phyloP scores from a whole-genome alignment of 2,113 vertebrate species.

The Phoxinus phoxinus region DNA sequence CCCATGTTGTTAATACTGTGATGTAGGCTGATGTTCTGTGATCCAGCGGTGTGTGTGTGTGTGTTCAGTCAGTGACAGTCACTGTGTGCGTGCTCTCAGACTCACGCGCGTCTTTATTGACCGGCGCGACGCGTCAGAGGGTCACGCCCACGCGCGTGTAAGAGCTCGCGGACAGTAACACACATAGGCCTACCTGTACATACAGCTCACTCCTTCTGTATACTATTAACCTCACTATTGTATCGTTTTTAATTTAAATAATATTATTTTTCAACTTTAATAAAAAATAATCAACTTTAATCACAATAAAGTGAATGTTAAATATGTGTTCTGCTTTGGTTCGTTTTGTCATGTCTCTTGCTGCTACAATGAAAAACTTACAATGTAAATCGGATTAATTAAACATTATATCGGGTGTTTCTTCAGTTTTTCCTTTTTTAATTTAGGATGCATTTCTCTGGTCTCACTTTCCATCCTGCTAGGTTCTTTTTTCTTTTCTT shows the following conservation, averaged over 20 bases:
- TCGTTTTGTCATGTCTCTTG: neutral
- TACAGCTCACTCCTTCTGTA: neutral
- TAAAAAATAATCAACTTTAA: too few relatives aligned
- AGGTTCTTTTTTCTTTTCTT: neutral
- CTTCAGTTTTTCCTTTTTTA: neutral
- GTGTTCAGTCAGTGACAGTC: neutral
- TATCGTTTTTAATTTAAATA: neutral
- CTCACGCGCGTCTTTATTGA: slow-evolving; percentile 1
- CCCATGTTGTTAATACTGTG: slow-evolving; percentile 20
- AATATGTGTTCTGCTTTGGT: neutral
- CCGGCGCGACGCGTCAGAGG: neutral
- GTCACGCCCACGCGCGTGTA: neutral
- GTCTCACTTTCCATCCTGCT: neutral
- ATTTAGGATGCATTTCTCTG: neutral
- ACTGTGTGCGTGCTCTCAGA: neutral
- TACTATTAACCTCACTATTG: neutral
- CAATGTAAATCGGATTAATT: too few relatives aligned
- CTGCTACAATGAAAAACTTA: neutral
- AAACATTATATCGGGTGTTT: neutral
- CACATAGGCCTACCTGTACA: too few relatives aligned
- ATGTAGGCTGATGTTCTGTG: neutral
- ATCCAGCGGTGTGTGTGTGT: neutral
- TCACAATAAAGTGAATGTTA: neutral
- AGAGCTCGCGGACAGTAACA: neutral
- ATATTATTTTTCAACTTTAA: neutral